Evolutionary conservation across 2,888 invertebrate genomes (phyloP).

Genomic region (Spialia ferax): DNA sequence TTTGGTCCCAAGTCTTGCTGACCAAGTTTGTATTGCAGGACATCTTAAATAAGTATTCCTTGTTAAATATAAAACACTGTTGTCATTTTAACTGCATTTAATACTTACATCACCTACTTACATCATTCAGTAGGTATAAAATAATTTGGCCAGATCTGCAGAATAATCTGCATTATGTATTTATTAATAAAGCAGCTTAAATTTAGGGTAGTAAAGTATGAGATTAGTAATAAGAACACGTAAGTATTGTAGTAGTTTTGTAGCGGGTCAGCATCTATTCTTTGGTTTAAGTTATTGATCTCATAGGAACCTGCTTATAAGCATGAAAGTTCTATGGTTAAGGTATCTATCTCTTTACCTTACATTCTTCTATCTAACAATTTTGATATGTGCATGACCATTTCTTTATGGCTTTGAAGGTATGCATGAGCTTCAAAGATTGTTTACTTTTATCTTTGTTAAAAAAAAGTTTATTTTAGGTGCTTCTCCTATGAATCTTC

Average conservation of each 20-base stretch:
- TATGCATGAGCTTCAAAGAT: slow-evolving; percentile 44
- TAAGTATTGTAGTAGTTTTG: neutral
- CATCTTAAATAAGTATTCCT: too few relatives aligned
- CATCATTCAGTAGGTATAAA: too few relatives aligned
- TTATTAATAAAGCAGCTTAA: too few relatives aligned
- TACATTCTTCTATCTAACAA: neutral
- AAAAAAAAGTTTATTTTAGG: slow-evolving; percentile 71
- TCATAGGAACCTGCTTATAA: neutral
- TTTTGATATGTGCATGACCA: slow-evolving; percentile 16
- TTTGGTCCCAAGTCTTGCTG: too few relatives aligned
- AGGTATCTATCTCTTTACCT: neutral
- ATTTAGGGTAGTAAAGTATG: too few relatives aligned
- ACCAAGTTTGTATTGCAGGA: too few relatives aligned
- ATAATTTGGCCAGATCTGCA: too few relatives aligned
- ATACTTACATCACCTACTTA: too few relatives aligned
- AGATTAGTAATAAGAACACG: neutral
- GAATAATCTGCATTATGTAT: too few relatives aligned
- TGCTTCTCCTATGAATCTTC: slow-evolving; percentile 91
- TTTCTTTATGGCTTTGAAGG: slow-evolving; percentile 41
- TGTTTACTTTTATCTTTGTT: slow-evolving; percentile 16
- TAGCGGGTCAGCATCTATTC: neutral
- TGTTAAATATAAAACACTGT: too few relatives aligned
- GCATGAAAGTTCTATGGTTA: neutral
- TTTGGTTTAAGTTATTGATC: neutral
- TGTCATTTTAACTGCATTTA: too few relatives aligned